Evolutionary conservation across 2,888 invertebrate species (phyloP), one percentile per base, ranked within the genome.

Genomic region (Druceiella hillmani): DNA sequence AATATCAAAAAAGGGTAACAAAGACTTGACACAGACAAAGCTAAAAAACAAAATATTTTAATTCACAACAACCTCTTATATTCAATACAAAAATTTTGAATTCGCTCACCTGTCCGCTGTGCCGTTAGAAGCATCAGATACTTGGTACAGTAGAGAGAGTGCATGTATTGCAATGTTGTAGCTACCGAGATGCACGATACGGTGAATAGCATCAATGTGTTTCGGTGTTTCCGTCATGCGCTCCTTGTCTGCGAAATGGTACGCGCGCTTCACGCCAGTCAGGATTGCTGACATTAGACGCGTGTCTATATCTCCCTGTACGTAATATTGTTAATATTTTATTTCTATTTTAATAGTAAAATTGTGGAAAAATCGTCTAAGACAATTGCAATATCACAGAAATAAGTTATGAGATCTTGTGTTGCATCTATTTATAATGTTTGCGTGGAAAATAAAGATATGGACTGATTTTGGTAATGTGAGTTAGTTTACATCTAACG

Each of bases 191-290:
- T 88, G 87, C 3, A 87, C 84, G 9, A 89, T 71, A 50, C 81
- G 79, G 58, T 85, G 88, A 36, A 90, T 64, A 0, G 83, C 81
- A 53, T 84, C 76, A 11, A 85, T 63, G 52, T 88, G 84, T 14
- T 75, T 68, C 0, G 67, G 55, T 1, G 87, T 57, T 17, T 73
- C 67, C 1, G 66, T 56, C 3, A 67, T 38, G 0, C 76, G 64
- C 33, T 77, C 75, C 31, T 75, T 58, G 62, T 84, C 81, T 0
- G 90, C 84, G 66, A 81, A 90, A 1, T 89, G 89, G 65, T 83
- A 89, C 1, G 88, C 86, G 33, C 87, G 74, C 54, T 87, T 87
- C 2, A 90, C 85, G 1, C 89, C 91, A 3, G 80, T 79, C 36
- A 91, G 58, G 5, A 91, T 74, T 0, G 82, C 84, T 12, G 80